Conservation (phyloP, 1,140 invertebrate species). For the Cydia amplana region DNA sequence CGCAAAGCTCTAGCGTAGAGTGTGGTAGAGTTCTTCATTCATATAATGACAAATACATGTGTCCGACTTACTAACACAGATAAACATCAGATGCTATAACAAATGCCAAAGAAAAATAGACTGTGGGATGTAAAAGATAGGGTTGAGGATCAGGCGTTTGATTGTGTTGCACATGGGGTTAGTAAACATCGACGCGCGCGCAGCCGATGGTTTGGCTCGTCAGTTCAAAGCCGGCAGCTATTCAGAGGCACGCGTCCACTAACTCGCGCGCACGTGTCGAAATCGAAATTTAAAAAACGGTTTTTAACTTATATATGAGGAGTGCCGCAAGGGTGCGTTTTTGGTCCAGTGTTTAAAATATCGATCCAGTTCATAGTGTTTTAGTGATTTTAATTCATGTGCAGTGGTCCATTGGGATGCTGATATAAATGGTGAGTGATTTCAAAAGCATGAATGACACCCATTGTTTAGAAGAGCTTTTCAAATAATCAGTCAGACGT, state of each 20-base stretch:
- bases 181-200: conserved; percentile 72
- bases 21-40: conserved; percentile 74
- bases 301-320: conserved; percentile 40
- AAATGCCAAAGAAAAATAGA: conserved; percentile 37
- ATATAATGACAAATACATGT: conserved; percentile 75
- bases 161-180: conserved; percentile 68
- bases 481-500: conserved; percentile 43
- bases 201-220: conserved; percentile 54
- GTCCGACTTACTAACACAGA: conserved; percentile 75
- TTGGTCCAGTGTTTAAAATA: conserved; percentile 54
- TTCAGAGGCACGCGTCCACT: conserved; percentile 60
- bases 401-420: conserved; percentile 60
- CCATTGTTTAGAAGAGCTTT: conserved; percentile 62
- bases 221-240: conserved; percentile 58
- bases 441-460: conserved; percentile 65
- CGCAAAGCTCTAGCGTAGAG: conserved; percentile 69
- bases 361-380: conserved; percentile 39
- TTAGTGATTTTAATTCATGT: conserved; percentile 52
- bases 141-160: conserved; percentile 49
- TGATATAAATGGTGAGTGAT: conserved; percentile 69
- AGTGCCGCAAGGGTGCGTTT: conserved; percentile 58
- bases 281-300: conserved; percentile 56
- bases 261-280: conserved; percentile 55
- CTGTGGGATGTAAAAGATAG: conserved; percentile 35
- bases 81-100: conserved; percentile 44